A percentile compares a stretch with the other conserved stretches of the same genome.
These are phyloP conservation scores for Leptodactylus fallax DNA, from an alignment of 2,797 vertebrate species.

Conservation along the genomic window DNA sequence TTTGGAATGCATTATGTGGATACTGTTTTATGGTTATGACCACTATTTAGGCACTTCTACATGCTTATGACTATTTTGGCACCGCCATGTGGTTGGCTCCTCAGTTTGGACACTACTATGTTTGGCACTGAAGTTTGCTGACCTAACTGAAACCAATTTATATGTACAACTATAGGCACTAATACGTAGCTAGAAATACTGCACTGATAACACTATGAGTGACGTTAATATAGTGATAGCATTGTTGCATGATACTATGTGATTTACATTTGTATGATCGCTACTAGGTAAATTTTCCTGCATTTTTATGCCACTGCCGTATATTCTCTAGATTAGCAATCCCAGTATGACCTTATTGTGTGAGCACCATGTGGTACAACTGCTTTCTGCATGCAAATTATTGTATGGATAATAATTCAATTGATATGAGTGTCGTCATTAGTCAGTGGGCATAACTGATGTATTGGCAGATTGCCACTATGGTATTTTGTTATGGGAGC, in stretches of 20 bases:
- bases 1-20: not conserved
- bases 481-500: not conserved
- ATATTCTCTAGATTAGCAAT: not conserved
- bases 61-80: not conserved
- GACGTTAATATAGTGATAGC: not conserved
- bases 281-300: not conserved
- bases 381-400: not conserved
- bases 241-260: not conserved
- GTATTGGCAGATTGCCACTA: not conserved
- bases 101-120: not conserved
- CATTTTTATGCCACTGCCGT: not conserved
- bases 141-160: not conserved
- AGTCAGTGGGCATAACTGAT: not conserved
- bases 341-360: not conserved
- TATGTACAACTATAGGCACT: not conserved
- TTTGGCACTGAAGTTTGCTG: not conserved
- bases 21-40: not conserved
- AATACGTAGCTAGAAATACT: not conserved
- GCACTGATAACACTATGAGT: not conserved
- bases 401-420: no score
- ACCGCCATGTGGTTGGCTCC: not conserved
- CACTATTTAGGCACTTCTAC: constrained; percentile 28
- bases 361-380: not conserved
- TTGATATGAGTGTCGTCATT: not conserved
- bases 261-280: not conserved